These are phyloP conservation scores for Gymnoscopelus braueri DNA, from an alignment of 2,797 vertebrate genomes.

Conservation along the genomic window DNA sequence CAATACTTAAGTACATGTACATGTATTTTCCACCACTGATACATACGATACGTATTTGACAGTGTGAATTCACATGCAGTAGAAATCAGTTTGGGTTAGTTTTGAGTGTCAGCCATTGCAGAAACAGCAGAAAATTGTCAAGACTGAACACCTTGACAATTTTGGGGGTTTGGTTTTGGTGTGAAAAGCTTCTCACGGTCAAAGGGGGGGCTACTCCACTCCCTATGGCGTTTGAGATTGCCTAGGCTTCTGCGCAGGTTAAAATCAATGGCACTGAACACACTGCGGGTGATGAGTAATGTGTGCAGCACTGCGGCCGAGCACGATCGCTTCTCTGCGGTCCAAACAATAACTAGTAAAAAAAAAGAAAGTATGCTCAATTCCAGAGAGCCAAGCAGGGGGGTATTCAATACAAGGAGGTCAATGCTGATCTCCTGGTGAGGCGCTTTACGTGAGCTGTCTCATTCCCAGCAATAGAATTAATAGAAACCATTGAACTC, in stretches of 20 bases:
- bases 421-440: slow-evolving; percentile 11
- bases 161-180: neutral
- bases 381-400: slow-evolving; percentile 4
- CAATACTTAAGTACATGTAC: no score
- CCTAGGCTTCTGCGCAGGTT: slow-evolving; percentile 50
- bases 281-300: slow-evolving; percentile 52
- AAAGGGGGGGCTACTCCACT: neutral
- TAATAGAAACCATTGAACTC: no score
- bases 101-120: no score
- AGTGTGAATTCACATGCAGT: no score
- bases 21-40: no score
- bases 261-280: slow-evolving; percentile 63
- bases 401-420: slow-evolving; percentile 8
- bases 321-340: slow-evolving; percentile 39
- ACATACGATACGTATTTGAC: no score
- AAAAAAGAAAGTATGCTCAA: slow-evolving; percentile 18
- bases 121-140: neutral
- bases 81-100: no score
- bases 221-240: slow-evolving; percentile 45
- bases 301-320: slow-evolving; percentile 38
- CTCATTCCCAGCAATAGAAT: no score
- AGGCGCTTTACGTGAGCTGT: no score
- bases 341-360: slow-evolving; percentile 1
- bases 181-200: neutral
- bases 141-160: neutral